These are phyloP conservation scores for Cepaea hortensis DNA, from an alignment of 2,888 invertebrate genomes.

Conservation along the genomic window DNA sequence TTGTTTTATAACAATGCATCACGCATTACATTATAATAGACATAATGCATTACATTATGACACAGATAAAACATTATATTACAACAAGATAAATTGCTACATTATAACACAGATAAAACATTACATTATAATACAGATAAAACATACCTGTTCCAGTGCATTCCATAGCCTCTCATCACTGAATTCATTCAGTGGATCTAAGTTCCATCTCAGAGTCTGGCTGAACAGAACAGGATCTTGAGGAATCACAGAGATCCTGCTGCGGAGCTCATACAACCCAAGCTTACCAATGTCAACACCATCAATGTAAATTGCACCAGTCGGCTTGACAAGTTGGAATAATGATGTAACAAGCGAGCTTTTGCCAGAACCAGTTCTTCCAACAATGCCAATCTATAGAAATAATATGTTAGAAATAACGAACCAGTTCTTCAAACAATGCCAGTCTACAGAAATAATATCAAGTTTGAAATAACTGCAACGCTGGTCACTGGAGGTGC, in stretches of 20 bases:
- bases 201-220: constrained; percentile 67
- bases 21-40: no score
- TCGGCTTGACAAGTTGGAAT: constrained; percentile 87
- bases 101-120: not conserved
- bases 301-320: constrained; percentile 89
- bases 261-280: constrained; percentile 86
- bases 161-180: constrained; percentile 65
- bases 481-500: no score
- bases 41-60: no score
- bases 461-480: no score
- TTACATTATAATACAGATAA: not conserved
- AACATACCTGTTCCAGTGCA: constrained; percentile 62
- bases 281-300: constrained; percentile 80
- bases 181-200: constrained; percentile 67
- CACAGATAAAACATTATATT: not conserved
- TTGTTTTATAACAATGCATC: no score
- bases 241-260: constrained; percentile 91
- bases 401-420: not conserved
- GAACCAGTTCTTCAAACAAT: no score
- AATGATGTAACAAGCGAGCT: constrained; percentile 84
- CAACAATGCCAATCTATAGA: constrained; percentile 82
- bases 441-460: no score
- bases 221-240: constrained; percentile 79
- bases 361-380: constrained; percentile 76
- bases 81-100: no score